Evolutionary conservation across 2,888 invertebrate genomes (phyloP), one percentile per base, ranked within the genome.

Genomic region (Aspidapion aeneum): DNA sequence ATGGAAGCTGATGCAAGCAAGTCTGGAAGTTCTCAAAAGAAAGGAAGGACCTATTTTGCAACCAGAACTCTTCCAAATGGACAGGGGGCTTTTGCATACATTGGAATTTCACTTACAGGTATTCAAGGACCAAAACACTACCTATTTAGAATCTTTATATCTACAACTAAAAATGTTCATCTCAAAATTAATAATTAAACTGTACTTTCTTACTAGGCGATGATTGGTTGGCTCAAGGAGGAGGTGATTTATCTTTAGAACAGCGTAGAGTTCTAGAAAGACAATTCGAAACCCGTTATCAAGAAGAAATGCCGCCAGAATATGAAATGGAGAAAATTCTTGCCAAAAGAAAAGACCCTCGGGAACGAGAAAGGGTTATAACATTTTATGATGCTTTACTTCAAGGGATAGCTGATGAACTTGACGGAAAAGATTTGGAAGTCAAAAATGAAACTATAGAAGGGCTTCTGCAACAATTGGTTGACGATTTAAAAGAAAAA

Each of bases 41-140:
- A 72, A 58, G 82, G 81, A 48, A 72, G 82, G 65, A 82, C 81
- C 0, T 82, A 82, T 71, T 73, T 82, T n/a, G 82, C 82, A 1
- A 80, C 82, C 3, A 74, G 80, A 63, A 76, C 77, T 2, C 71
- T 82, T 62, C 81, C 81, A 0, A 74, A 78, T 50, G 79, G 81
- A 21, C 76, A 77, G 65, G 82, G 82, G 12, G 80, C 81, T 1
- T 80, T 81, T 70, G 82, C 80, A 1, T 82, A 81, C 64, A 74
- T 82, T 1, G 81, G 81, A 18, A 73, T 82, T 5, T 80, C 77
- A 20, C 70, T 81, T 61, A 80, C 77, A 22, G 78, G 79, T 60
- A n/a, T n/a, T n/a, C n/a, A n/a, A n/a, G n/a, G n/a, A n/a, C n/a
- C n/a, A n/a, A n/a, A n/a, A 58, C n/a, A n/a, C n/a, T n/a, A n/a